phyloP scores from a whole-genome alignment of 2,113 vertebrate species.

The Pomatostomus ruficeps region DNA sequence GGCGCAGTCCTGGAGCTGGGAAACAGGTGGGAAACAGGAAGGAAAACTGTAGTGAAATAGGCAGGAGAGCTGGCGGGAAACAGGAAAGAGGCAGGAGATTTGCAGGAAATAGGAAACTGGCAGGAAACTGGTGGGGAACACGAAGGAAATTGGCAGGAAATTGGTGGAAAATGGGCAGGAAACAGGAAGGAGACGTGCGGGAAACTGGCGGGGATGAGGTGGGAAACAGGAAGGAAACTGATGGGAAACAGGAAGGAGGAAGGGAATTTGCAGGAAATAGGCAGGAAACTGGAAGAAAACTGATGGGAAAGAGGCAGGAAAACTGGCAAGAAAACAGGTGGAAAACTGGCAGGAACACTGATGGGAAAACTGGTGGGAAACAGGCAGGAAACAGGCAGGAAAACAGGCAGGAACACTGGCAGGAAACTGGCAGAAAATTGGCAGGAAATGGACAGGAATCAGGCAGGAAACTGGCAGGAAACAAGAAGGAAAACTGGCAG shows the following conservation, averaged over 20 bases:
- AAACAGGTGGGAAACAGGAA: background rate
- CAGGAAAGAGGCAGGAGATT: accelerated
- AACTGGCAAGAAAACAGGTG: background rate
- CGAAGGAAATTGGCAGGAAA: background rate
- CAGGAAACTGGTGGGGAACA: accelerated
- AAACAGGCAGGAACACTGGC: background rate
- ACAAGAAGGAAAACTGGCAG: background rate
- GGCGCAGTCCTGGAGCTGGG: too few relatives aligned
- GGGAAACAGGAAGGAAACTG: too few relatives aligned
- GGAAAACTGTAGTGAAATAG: background rate
- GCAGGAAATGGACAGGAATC: background rate
- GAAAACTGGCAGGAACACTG: background rate
- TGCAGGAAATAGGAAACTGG: background rate
- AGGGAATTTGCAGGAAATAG: background rate
- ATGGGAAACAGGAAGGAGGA: background rate
- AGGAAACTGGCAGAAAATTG: background rate
- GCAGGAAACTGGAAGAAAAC: background rate
- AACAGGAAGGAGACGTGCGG: background rate
- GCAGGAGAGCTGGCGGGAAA: background rate
- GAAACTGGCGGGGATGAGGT: accelerated
- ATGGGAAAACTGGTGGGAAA: background rate
- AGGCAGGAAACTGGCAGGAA: accelerated
- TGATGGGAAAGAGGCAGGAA: background rate
- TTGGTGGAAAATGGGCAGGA: accelerated
- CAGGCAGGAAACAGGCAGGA: background rate